phyloP scores from a whole-genome alignment of 2,888 invertebrate genomes.

The Drosophila limbata region DNA sequence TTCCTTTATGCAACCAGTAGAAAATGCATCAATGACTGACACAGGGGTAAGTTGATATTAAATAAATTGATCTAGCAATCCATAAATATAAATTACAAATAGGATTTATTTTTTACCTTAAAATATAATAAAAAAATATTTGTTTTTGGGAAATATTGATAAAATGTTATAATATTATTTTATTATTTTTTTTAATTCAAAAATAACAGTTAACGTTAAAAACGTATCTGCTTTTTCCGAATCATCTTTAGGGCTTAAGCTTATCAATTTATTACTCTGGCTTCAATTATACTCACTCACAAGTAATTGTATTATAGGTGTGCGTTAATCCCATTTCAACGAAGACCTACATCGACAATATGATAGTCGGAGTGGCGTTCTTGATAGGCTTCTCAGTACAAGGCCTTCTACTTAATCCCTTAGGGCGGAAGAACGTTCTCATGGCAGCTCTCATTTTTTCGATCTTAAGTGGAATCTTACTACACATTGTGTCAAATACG shows the following conservation, averaged over 20 bases:
- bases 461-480: constrained; percentile 75
- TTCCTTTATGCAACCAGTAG: constrained; percentile 41
- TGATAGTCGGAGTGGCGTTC: constrained; percentile 81
- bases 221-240: too few relatives aligned
- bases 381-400: constrained; percentile 81
- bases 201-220: too few relatives aligned
- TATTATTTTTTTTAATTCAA: too few relatives aligned
- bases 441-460: constrained; percentile 67
- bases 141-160: too few relatives aligned
- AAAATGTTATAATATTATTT: too few relatives aligned
- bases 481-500: constrained; percentile 75
- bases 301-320: constrained; percentile 51
- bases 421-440: constrained; percentile 82
- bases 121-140: too few relatives aligned
- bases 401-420: constrained; percentile 78
- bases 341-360: constrained; percentile 80
- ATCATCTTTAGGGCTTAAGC: background rate
- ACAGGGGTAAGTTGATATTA: constrained; percentile 39
- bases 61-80: background rate
- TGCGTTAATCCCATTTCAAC: constrained; percentile 78
- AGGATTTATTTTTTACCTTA: too few relatives aligned
- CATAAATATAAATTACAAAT: too few relatives aligned
- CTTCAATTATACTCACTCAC: background rate
- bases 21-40: constrained; percentile 18
- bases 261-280: background rate